A percentile compares a stretch with the other conserved stretches of the same genome.
These are phyloP conservation scores for Colostygia pectinataria DNA, from an alignment of 2,888 invertebrate genomes.

Conservation along the genomic window DNA sequence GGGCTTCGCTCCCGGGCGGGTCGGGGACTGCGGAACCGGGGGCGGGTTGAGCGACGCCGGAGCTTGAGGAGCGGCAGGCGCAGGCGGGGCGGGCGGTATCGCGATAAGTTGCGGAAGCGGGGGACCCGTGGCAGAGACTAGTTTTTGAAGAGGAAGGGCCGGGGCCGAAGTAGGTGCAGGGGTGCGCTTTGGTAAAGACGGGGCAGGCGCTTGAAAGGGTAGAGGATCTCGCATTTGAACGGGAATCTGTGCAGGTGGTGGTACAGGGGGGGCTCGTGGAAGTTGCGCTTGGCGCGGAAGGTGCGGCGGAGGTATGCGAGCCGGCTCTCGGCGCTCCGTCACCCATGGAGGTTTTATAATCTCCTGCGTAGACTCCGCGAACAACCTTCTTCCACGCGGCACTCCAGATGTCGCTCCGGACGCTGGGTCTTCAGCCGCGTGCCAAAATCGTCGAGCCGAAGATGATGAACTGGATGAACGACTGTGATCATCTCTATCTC, in stretches of 20 bases:
- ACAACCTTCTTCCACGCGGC: slow-evolving; percentile 50
- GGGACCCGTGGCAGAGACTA: slow-evolving; percentile 21
- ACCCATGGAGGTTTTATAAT: slow-evolving; percentile 73
- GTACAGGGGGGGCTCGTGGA: slow-evolving; percentile 9
- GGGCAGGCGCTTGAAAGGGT: slow-evolving; percentile 18
- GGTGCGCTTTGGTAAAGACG: slow-evolving; percentile 10
- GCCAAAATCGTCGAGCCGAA: slow-evolving; percentile 85
- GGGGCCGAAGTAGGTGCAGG: slow-evolving; percentile 10
- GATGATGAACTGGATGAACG: slow-evolving; percentile 74
- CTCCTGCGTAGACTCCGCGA: slow-evolving; percentile 56
- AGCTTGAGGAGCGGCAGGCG: slow-evolving; percentile 18
- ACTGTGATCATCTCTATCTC: slow-evolving; percentile 59
- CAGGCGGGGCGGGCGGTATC: slow-evolving; percentile 4
- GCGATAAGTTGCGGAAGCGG: slow-evolving; percentile 9
- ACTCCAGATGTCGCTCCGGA: slow-evolving; percentile 36
- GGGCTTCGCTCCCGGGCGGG: slow-evolving; percentile 64
- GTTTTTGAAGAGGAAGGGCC: slow-evolving; percentile 15
- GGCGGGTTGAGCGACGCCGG: slow-evolving; percentile 37
- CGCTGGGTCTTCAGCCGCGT: slow-evolving; percentile 81
- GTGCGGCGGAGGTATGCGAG: slow-evolving; percentile 34
- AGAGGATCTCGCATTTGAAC: slow-evolving; percentile 14
- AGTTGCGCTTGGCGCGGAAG: slow-evolving; percentile 38
- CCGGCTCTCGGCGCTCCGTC: slow-evolving; percentile 58
- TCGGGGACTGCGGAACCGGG: slow-evolving; percentile 53
- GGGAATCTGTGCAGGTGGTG: slow-evolving; percentile 23